Conservation (phyloP, 2,113 vertebrate species). For the Chloebia gouldiae region DNA sequence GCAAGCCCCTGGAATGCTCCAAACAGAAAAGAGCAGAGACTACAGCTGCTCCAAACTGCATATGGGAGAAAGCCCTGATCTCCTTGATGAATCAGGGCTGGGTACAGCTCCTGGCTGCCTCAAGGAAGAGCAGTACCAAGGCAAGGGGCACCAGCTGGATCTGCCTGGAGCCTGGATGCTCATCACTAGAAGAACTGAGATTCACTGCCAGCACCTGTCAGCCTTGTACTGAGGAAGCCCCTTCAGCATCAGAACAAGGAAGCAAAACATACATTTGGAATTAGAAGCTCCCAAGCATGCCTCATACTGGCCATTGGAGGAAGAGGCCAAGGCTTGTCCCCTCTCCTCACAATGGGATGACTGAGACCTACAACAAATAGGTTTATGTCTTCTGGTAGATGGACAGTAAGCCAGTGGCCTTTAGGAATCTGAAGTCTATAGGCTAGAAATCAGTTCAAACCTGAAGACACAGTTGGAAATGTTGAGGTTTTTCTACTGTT, state of each 20-base stretch:
- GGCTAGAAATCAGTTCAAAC: neutral
- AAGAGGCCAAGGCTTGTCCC: neutral
- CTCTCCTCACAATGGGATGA: neutral
- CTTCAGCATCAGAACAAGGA: neutral
- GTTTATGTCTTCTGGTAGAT: neutral
- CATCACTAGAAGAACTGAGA: neutral
- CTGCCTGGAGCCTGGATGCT: neutral
- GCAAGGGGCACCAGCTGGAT: neutral
- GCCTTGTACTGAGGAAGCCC: neutral
- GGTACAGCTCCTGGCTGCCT: neutral
- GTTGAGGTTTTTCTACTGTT: neutral
- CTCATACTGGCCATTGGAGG: rapidly evolving
- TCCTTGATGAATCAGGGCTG: neutral
- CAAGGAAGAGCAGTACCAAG: neutral
- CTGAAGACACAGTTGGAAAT: neutral
- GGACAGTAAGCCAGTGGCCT: neutral
- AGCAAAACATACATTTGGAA: neutral
- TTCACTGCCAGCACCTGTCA: neutral
- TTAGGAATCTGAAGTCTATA: neutral
- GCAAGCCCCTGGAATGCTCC: neutral
- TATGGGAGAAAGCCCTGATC: neutral
- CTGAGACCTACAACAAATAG: neutral
- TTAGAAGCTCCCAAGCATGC: neutral
- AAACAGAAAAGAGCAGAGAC: neutral
- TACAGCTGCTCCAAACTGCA: neutral